Conservation (phyloP, 2,797 vertebrate species). For the Borostomias antarcticus region DNA sequence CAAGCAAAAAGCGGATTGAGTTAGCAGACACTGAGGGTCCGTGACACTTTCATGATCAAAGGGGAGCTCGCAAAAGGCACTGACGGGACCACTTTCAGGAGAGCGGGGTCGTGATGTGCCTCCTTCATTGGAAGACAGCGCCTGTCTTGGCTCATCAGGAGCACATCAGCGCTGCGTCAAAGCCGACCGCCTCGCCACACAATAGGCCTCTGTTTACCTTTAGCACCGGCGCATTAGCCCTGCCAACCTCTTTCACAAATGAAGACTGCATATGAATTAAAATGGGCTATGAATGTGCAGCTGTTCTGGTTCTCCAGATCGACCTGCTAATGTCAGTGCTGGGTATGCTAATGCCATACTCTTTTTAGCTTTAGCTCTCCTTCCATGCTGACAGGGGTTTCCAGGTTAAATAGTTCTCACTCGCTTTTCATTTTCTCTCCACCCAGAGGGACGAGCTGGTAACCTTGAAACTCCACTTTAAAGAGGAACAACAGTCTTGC, state of each 20-base stretch:
- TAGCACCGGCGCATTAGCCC: not conserved
- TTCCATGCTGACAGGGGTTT: conserved; percentile 16
- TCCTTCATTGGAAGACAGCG: conserved; percentile 39
- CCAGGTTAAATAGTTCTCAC: conserved; percentile 30
- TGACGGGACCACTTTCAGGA: conserved; percentile 46
- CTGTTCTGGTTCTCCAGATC: conserved; percentile 7
- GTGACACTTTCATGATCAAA: conserved; percentile 61
- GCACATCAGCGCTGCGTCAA: conserved; percentile 48
- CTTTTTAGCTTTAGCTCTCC: conserved; percentile 16
- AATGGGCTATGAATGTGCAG: not conserved
- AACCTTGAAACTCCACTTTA: conserved; percentile 40
- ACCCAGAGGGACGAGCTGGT: conserved; percentile 24
- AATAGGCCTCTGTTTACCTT: not conserved
- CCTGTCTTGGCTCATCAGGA: conserved; percentile 46
- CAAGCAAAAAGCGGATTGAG: conserved; percentile 61
- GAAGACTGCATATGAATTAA: not conserved
- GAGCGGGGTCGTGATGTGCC: conserved; percentile 51
- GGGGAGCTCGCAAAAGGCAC: conserved; percentile 29
- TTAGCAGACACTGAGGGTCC: conserved; percentile 56
- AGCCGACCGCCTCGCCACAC: not conserved
- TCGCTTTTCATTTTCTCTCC: conserved; percentile 14
- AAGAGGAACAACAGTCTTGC: conserved; percentile 28
- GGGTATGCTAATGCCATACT: conserved; percentile 28
- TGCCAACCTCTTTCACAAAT: not conserved
- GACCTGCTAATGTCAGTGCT: conserved; percentile 19